Evolutionary conservation across 2,797 vertebrate species (phyloP).

Genomic region (Poecilia gillii): DNA sequence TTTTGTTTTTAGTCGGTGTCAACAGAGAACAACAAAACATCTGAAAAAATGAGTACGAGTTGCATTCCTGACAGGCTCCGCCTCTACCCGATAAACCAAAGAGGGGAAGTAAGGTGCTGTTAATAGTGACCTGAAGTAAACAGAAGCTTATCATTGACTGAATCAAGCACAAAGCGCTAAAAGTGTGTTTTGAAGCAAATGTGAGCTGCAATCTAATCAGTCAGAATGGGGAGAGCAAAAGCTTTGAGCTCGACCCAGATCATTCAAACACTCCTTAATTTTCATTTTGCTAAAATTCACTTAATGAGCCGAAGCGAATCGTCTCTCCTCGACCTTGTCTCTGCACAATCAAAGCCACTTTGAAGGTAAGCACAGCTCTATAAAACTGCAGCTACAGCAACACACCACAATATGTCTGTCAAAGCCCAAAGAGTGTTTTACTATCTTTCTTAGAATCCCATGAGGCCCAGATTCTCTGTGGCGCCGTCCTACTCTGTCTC

Average conservation of each 20-base stretch:
- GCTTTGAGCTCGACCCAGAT: slow-evolving; percentile 9
- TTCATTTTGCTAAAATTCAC: slow-evolving; percentile 23
- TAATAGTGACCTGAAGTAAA: slow-evolving; percentile 38
- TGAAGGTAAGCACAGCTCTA: slow-evolving; percentile 11
- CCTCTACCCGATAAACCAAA: slow-evolving; percentile 34
- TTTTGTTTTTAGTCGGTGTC: slow-evolving; percentile 18
- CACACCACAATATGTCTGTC: slow-evolving; percentile 43
- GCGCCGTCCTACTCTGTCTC: slow-evolving; percentile 44
- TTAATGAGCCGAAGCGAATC: slow-evolving; percentile 19
- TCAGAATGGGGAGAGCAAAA: neutral
- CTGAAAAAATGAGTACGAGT: slow-evolving; percentile 36
- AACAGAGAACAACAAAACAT: slow-evolving; percentile 29
- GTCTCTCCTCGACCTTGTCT: slow-evolving; percentile 16
- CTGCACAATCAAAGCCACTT: slow-evolving; percentile 22
- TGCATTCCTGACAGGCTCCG: slow-evolving; percentile 57
- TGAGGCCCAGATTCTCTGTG: slow-evolving; percentile 39
- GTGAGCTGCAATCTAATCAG: slow-evolving; percentile 19
- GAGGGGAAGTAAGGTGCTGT: slow-evolving; percentile 36
- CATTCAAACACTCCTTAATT: slow-evolving; percentile 9
- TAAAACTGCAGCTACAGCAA: slow-evolving; percentile 41
- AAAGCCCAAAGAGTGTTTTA: slow-evolving; percentile 46
- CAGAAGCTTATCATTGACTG: slow-evolving; percentile 37
- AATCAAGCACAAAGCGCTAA: slow-evolving; percentile 21
- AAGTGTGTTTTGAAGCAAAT: slow-evolving; percentile 56
- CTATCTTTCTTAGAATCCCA: slow-evolving; percentile 37